Conservation (phyloP, 2,888 invertebrate genomes). For the Yponomeuta cagnagella region DNA sequence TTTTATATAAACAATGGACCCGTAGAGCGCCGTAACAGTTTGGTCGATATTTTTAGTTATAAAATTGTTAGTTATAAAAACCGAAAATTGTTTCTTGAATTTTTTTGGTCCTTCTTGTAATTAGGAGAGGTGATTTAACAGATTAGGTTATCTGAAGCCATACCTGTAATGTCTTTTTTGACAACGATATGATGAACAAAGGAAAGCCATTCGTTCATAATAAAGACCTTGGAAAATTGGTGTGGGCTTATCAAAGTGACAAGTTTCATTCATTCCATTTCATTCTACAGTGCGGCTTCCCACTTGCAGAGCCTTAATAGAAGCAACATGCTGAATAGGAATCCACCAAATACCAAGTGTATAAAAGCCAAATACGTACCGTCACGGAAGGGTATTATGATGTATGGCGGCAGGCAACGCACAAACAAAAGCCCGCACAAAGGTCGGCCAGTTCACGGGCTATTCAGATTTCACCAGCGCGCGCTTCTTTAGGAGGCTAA, state of each 20-base stretch:
- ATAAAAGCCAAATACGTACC: background rate
- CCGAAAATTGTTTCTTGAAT: too few species aligned
- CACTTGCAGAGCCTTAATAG: slow-evolving; percentile 25
- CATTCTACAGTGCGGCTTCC: background rate
- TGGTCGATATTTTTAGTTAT: too few species aligned
- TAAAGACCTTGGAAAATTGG: background rate
- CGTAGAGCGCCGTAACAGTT: too few species aligned
- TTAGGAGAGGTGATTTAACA: too few species aligned
- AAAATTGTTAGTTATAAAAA: too few species aligned
- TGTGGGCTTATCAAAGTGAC: background rate
- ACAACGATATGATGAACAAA: too few species aligned
- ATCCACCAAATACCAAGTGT: background rate
- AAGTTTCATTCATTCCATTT: background rate
- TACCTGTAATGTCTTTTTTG: too few species aligned
- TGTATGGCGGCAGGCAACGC: background rate
- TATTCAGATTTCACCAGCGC: background rate
- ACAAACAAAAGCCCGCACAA: background rate
- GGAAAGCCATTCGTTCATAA: background rate
- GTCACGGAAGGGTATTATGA: background rate
- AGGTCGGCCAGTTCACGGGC: background rate
- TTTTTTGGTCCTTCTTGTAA: too few species aligned
- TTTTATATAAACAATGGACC: too few species aligned
- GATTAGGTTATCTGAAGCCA: too few species aligned
- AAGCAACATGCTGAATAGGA: background rate
- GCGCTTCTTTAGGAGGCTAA: slow-evolving; percentile 66